Percentiles rank a stretch among this genome's conserved stretches.
Evolutionary conservation across 2,888 invertebrate species (phyloP).

Genomic region (Matsumyia berberina): DNA sequence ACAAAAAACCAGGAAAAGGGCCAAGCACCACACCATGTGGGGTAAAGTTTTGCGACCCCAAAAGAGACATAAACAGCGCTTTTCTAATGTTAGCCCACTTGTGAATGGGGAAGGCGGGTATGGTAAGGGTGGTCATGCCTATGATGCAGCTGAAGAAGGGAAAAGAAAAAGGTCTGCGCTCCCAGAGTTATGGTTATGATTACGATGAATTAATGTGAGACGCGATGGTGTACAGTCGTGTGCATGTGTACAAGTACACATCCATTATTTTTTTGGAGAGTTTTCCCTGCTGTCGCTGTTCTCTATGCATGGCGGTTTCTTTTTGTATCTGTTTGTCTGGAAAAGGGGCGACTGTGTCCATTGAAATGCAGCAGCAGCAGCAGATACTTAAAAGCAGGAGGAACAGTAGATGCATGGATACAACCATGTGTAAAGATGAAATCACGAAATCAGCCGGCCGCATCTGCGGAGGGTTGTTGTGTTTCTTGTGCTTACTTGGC

Average conservation of each 20-base stretch:
- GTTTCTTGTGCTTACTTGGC: background rate
- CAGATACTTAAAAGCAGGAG: slow-evolving; percentile 41
- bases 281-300: slow-evolving; percentile 45
- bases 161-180: slow-evolving; percentile 24
- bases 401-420: slow-evolving; percentile 37
- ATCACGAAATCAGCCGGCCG: slow-evolving; percentile 69
- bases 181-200: slow-evolving; percentile 73
- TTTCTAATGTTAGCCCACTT: slow-evolving; percentile 63
- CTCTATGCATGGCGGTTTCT: slow-evolving; percentile 28
- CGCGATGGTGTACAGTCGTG: slow-evolving; percentile 66
- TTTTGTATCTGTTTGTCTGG: slow-evolving; percentile 19
- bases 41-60: slow-evolving; percentile 61
- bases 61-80: slow-evolving; percentile 58
- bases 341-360: slow-evolving; percentile 42
- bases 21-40: slow-evolving; percentile 30
- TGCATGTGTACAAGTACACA: slow-evolving; percentile 53
- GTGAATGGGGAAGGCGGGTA: slow-evolving; percentile 53
- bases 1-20: slow-evolving; percentile 47
- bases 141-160: background rate
- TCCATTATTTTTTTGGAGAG: slow-evolving; percentile 65
- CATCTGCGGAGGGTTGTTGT: slow-evolving; percentile 62
- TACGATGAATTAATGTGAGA: slow-evolving; percentile 76
- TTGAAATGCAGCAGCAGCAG: slow-evolving; percentile 64
- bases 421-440: slow-evolving; percentile 65
- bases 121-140: no score